Conservation (phyloP, 2,797 vertebrate genomes). For the Enteromius afrohamiltoni region DNA sequence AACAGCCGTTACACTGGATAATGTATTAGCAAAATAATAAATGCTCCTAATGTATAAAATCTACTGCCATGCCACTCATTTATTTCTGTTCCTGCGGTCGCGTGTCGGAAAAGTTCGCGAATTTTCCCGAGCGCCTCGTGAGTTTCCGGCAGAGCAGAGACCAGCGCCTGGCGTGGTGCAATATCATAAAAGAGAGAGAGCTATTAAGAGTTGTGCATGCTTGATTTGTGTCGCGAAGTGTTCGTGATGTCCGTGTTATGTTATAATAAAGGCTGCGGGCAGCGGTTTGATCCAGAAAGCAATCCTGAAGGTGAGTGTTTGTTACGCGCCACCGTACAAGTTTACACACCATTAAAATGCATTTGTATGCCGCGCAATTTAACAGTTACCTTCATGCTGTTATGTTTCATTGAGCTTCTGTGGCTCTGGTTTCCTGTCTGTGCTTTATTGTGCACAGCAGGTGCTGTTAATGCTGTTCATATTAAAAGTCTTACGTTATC, state of each 20-base stretch:
- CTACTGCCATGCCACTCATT: neutral
- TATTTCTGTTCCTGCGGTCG: neutral
- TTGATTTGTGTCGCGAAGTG: neutral
- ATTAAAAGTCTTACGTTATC: neutral
- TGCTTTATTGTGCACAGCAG: neutral
- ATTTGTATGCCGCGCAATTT: neutral
- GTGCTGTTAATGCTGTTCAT: neutral
- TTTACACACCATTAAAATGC: neutral
- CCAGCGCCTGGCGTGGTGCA: neutral
- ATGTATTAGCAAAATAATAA: neutral
- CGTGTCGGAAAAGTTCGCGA: constrained; percentile 48
- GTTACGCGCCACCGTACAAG: too few species aligned
- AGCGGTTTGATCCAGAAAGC: constrained; percentile 87
- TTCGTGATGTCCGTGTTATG: constrained; percentile 84
- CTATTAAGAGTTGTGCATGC: neutral
- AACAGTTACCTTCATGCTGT: neutral
- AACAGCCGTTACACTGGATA: neutral
- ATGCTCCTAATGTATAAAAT: neutral
- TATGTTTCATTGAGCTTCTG: neutral
- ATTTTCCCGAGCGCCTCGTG: constrained; percentile 49
- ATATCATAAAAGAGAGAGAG: neutral
- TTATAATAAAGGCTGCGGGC: constrained; percentile 90
- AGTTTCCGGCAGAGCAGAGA: constrained; percentile 13
- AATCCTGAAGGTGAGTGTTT: constrained; percentile 85
- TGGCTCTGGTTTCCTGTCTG: neutral